Conservation (phyloP, 2,888 invertebrate species). For the Noctua comes region DNA sequence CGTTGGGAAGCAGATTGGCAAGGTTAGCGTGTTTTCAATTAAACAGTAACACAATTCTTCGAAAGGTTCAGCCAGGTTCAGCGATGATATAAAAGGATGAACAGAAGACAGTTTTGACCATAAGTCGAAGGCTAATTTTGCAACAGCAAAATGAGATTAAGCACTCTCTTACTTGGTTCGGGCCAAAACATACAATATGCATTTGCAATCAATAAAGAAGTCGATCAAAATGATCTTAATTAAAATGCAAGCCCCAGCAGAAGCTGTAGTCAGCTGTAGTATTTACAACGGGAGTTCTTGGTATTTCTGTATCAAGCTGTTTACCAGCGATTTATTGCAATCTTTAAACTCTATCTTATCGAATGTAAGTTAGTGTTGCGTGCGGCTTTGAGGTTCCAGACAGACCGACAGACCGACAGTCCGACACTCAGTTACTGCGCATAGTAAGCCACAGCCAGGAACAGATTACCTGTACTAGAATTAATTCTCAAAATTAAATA, state of each 20-base stretch:
- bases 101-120: neutral
- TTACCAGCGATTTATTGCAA: conserved; percentile 45
- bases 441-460: neutral
- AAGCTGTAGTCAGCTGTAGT: conserved; percentile 16
- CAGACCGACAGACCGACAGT: conserved; percentile 1
- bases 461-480: neutral
- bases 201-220: neutral
- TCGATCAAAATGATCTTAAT: conserved; percentile 8
- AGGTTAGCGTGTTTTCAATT: conserved; percentile 3
- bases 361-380: conserved; percentile 52
- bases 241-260: conserved; percentile 12
- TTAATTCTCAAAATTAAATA: neutral
- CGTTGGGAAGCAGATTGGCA: neutral
- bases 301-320: conserved; percentile 28
- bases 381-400: conserved; percentile 39
- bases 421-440: conserved; percentile 6
- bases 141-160: neutral
- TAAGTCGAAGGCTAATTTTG: neutral
- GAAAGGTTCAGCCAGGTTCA: neutral
- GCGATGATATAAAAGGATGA: neutral
- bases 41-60: neutral
- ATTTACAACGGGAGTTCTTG: neutral
- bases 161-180: neutral
- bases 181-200: neutral
- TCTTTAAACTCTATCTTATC: conserved; percentile 61